These are phyloP conservation scores for Neotragus pygmaeus DNA, from an alignment of 2,113 vertebrate species.

Conservation along the genomic window DNA sequence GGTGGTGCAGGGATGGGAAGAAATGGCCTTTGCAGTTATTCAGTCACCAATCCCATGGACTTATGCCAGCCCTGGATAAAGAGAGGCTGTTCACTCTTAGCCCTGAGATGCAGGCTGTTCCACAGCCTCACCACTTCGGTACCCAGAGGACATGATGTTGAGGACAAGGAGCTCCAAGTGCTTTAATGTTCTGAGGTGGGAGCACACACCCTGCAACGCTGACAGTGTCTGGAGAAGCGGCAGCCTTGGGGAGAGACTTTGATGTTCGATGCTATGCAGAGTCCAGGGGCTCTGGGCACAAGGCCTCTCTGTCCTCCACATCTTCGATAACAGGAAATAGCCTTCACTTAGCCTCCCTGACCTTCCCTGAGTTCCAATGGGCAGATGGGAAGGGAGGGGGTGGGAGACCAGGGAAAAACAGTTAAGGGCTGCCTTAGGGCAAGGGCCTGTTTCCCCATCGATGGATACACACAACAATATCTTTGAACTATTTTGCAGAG, in stretches of 20 bases:
- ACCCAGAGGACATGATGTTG: too few species aligned
- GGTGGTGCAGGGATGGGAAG: accelerated
- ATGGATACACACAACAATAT: neutral
- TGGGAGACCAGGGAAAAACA: neutral
- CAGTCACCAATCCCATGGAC: accelerated
- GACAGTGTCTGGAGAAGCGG: neutral
- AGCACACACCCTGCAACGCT: neutral
- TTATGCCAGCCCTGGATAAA: neutral
- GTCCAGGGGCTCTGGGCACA: neutral
- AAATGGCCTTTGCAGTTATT: neutral
- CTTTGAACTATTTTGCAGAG: neutral
- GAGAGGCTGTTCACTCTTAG: neutral
- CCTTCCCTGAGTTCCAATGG: neutral
- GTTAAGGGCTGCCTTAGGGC: neutral
- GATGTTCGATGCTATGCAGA: neutral
- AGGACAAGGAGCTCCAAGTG: accelerated
- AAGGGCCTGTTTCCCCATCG: neutral
- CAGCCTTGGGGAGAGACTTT: neutral
- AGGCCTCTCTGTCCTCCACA: neutral
- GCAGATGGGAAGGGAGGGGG: neutral
- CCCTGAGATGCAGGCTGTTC: neutral
- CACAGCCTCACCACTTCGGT: neutral
- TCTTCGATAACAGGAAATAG: neutral
- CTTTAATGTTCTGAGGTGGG: neutral
- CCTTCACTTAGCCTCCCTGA: neutral